Evolutionary conservation across 1,140 invertebrate species (phyloP).

Genomic region (Aporrectodea caliginosa): DNA sequence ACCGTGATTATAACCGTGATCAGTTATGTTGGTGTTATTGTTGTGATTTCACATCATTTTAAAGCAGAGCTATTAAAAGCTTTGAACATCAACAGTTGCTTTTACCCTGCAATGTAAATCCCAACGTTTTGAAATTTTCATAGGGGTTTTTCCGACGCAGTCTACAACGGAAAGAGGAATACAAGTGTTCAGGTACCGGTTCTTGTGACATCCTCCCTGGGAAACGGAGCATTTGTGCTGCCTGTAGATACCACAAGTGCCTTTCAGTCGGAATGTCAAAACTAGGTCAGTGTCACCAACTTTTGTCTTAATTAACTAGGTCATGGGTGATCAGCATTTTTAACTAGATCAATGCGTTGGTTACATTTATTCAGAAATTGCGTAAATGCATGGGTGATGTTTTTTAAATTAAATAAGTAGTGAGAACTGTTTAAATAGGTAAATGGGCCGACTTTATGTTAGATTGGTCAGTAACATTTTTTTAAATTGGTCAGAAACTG

Average conservation of each 20-base stretch:
- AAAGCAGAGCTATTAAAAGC: no score
- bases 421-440: neutral
- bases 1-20: no score
- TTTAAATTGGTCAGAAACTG: no score
- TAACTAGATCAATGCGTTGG: neutral
- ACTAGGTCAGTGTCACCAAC: constrained; percentile 41
- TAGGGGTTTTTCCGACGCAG: constrained; percentile 52
- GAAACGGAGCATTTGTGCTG: constrained; percentile 44
- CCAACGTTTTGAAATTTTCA: no score
- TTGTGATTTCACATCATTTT: no score
- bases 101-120: no score
- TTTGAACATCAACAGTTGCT: no score
- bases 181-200: constrained; percentile 41
- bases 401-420: neutral
- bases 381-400: neutral
- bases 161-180: constrained; percentile 41
- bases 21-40: no score
- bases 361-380: neutral
- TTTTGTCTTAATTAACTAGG: neutral
- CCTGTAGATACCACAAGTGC: constrained; percentile 50
- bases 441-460: neutral
- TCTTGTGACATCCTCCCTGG: constrained; percentile 44
- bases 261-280: constrained; percentile 51
- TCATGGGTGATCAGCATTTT: neutral
- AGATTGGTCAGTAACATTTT: no score